Evolutionary conservation across 2,113 vertebrate species (phyloP).

Genomic region (Axis porcinus): DNA sequence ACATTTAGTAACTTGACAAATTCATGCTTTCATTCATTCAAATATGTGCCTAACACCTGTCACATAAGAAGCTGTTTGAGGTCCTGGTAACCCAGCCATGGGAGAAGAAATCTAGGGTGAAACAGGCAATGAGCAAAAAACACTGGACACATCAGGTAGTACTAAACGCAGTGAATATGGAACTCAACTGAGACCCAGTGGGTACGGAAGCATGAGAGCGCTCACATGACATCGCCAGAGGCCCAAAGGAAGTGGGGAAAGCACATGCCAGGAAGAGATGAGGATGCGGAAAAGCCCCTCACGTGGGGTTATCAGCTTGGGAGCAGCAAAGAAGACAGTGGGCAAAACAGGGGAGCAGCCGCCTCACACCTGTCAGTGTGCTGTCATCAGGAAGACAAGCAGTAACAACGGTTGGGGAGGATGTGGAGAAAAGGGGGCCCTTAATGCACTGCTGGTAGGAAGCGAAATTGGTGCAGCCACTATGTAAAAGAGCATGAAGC

Average conservation of each 20-base stretch:
- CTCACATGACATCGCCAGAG: not conserved
- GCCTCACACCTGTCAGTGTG: not conserved
- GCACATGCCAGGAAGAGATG: not conserved
- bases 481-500: not conserved
- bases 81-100: not conserved
- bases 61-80: not conserved
- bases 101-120: not conserved
- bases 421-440: not conserved
- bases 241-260: not conserved
- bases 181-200: not conserved
- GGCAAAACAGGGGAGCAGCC: not conserved
- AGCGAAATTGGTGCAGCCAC: not conserved
- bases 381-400: not conserved
- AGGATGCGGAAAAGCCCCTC: not conserved
- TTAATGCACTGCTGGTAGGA: not conserved
- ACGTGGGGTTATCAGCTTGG: not conserved
- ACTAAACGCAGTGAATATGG: not conserved
- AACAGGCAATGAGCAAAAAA: not conserved
- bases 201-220: not conserved
- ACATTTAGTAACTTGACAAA: not conserved
- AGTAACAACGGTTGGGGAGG: not conserved
- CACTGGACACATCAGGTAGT: not conserved
- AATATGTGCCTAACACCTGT: not conserved
- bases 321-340: not conserved
- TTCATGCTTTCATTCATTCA: not conserved